Evolutionary conservation across 2,888 invertebrate genomes (phyloP).

Genomic region (Adineta ricciae): DNA sequence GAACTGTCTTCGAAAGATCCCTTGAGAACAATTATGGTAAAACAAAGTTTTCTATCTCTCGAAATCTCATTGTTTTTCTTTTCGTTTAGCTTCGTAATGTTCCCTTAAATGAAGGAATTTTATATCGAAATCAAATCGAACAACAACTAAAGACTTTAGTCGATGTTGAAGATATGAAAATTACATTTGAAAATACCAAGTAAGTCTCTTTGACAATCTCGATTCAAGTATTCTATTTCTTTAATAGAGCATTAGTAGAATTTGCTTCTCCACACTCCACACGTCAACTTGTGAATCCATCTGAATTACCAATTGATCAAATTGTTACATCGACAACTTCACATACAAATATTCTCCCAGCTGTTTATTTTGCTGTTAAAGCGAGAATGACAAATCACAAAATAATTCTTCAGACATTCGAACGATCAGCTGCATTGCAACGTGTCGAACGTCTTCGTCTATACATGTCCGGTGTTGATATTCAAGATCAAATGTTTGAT

Average conservation of each 20-base stretch:
- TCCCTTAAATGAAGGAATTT: slow-evolving; percentile 32
- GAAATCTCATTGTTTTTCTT: too few relatives aligned
- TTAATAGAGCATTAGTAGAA: not conserved
- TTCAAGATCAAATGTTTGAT: not conserved
- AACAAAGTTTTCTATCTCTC: too few relatives aligned
- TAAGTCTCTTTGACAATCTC: not conserved
- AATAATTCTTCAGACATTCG: slow-evolving; percentile 20
- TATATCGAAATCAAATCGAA: slow-evolving; percentile 28
- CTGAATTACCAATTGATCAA: not conserved
- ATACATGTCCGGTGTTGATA: not conserved
- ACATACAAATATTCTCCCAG: not conserved
- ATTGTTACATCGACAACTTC: slow-evolving; percentile 3
- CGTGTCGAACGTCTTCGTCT: slow-evolving; percentile 15
- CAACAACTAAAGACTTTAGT: slow-evolving; percentile 30
- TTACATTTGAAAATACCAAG: slow-evolving; percentile 21
- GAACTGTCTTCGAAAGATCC: slow-evolving; percentile 17
- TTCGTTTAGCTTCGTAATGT: slow-evolving; percentile 31
- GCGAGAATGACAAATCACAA: slow-evolving; percentile 3
- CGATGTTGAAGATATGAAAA: slow-evolving; percentile 11
- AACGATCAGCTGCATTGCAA: slow-evolving; percentile 7
- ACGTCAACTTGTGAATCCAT: not conserved
- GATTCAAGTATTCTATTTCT: too few relatives aligned
- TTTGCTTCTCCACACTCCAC: not conserved
- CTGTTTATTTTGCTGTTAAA: slow-evolving; percentile 21
- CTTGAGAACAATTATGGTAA: not conserved